These are phyloP conservation scores for Psittacula echo DNA, from an alignment of 2,797 vertebrate species.

Conservation along the genomic window DNA sequence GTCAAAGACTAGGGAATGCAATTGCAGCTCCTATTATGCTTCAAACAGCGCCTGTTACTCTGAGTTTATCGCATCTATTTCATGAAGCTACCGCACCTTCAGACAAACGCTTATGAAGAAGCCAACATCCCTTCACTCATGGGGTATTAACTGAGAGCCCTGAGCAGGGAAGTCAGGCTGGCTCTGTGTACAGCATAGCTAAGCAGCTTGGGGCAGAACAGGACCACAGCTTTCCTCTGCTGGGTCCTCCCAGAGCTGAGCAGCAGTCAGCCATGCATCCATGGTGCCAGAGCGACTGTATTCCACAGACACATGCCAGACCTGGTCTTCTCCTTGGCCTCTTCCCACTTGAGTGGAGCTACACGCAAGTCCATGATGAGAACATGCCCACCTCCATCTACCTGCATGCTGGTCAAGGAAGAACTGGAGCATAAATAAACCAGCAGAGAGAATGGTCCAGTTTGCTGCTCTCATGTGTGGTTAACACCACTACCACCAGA, in stretches of 20 bases:
- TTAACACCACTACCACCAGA: neutral
- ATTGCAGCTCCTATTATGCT: neutral
- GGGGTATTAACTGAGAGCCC: neutral
- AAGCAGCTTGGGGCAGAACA: neutral
- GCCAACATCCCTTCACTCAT: neutral
- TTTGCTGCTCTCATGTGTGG: fast-evolving
- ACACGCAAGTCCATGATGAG: neutral
- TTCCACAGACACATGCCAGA: fast-evolving
- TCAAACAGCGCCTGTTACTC: neutral
- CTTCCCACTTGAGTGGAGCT: neutral
- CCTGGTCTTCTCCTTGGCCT: neutral
- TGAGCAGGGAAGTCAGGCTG: neutral
- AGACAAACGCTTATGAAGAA: neutral
- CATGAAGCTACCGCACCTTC: neutral
- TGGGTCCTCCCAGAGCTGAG: neutral
- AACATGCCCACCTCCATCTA: neutral
- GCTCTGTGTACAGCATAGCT: neutral
- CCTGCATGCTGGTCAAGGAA: neutral
- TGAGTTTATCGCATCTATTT: neutral
- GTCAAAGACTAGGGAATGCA: neutral
- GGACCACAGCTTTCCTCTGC: neutral
- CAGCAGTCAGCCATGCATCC: neutral
- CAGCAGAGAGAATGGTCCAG: neutral
- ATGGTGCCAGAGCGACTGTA: fast-evolving
- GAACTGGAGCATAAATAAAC: neutral